Conservation (phyloP, 1,140 invertebrate species). For the Pseudoatta argentina region DNA sequence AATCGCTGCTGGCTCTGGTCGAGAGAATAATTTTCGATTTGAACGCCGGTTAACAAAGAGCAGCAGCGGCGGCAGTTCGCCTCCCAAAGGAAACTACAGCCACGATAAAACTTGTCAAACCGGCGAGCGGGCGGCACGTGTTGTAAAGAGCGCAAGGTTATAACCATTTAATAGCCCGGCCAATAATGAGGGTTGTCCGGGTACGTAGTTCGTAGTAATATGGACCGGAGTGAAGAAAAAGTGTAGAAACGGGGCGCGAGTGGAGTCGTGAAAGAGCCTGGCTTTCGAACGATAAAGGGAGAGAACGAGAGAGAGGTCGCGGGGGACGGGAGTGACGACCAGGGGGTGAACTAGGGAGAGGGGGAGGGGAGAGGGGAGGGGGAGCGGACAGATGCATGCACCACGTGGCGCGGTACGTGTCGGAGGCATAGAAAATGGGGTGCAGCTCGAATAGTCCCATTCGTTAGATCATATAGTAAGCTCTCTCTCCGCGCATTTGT, state of each 20-base stretch:
- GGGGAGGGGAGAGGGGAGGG: background rate
- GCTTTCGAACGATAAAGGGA: constrained; percentile 16
- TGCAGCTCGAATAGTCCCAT: constrained; percentile 54
- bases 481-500: constrained; percentile 44
- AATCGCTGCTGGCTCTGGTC: background rate
- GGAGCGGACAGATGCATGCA: constrained; percentile 58
- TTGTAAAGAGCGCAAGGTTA: constrained; percentile 63
- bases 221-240: constrained; percentile 44
- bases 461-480: constrained; percentile 62
- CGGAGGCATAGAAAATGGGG: constrained; percentile 58
- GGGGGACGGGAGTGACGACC: background rate
- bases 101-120: constrained; percentile 39
- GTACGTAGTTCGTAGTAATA: constrained; percentile 44
- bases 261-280: constrained; percentile 31
- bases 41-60: constrained; percentile 41
- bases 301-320: background rate
- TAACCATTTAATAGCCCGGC: constrained; percentile 63
- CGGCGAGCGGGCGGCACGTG: constrained; percentile 58
- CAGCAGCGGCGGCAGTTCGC: background rate
- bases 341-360: background rate
- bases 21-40: constrained; percentile 51
- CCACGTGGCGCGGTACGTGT: constrained; percentile 60
- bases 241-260: constrained; percentile 49
- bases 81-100: constrained; percentile 42
- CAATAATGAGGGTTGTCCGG: constrained; percentile 59